Evolutionary conservation across 2,888 invertebrate species (phyloP).

Genomic region (Netelia virgata): DNA sequence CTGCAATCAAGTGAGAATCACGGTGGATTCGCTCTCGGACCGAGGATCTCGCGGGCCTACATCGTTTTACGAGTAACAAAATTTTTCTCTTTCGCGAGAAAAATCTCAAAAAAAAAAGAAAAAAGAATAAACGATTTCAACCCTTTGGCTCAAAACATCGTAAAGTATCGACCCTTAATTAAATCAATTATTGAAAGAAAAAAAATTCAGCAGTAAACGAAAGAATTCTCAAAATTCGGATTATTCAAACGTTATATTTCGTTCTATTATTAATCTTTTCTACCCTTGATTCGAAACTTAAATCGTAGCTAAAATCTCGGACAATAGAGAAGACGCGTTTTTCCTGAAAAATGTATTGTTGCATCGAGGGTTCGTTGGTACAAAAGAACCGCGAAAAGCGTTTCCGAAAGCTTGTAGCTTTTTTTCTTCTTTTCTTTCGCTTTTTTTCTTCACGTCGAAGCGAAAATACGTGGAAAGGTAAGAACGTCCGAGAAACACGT

Average conservation of each 20-base stretch:
- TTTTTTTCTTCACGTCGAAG: slow-evolving; percentile 19
- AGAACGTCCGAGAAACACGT: slow-evolving; percentile 23
- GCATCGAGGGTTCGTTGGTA: neutral
- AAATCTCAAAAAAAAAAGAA: neutral
- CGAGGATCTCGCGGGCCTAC: neutral
- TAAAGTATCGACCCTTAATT: no score
- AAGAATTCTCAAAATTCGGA: no score
- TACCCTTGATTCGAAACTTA: neutral
- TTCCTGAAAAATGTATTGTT: slow-evolving; percentile 7
- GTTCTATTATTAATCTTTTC: neutral
- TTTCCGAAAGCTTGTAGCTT: slow-evolving; percentile 19
- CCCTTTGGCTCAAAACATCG: no score
- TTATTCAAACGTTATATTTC: no score
- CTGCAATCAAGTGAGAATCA: slow-evolving; percentile 66
- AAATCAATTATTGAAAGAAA: no score
- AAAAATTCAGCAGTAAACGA: no score
- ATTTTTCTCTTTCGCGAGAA: no score
- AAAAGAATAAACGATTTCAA: neutral
- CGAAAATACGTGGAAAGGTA: slow-evolving; percentile 39
- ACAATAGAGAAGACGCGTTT: slow-evolving; percentile 6
- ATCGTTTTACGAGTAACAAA: no score
- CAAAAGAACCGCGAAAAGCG: slow-evolving; percentile 34
- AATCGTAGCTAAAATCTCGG: neutral
- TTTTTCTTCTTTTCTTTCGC: no score
- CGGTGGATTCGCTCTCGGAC: slow-evolving; percentile 56